Conservation (phyloP, 2,113 vertebrate genomes). For the Callipepla squamata region DNA sequence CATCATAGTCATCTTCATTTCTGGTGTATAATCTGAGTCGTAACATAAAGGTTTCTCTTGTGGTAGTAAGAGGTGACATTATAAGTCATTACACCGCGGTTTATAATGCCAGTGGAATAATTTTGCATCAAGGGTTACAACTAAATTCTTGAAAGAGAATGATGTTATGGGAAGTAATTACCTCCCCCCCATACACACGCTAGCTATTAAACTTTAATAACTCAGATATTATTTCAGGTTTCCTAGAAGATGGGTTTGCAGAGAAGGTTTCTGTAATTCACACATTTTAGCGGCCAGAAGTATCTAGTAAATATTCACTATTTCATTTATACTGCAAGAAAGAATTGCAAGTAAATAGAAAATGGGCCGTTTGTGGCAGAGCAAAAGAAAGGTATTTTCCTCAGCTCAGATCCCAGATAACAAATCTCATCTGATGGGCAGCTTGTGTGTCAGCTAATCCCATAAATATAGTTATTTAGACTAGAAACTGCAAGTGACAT, state of each 20-base stretch:
- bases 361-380: background rate
- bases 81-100: background rate
- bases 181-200: background rate
- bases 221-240: background rate
- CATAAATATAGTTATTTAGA: conserved; percentile 36
- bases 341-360: background rate
- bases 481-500: conserved; percentile 41
- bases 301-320: background rate
- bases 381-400: conserved; percentile 10
- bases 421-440: conserved; percentile 17
- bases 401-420: background rate
- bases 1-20: background rate
- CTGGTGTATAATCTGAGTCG: conserved; percentile 15
- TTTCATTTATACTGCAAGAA: background rate
- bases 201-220: conserved; percentile 37
- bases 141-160: conserved; percentile 29
- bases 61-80: conserved; percentile 20
- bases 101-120: conserved; percentile 56
- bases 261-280: background rate
- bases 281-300: background rate
- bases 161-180: conserved; percentile 26
- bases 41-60: conserved; percentile 1
- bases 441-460: conserved; percentile 20
- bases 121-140: conserved; percentile 31
- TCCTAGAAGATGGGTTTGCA: background rate